Evolutionary conservation across 2,113 vertebrate genomes (phyloP), one percentile per base, ranked within the genome.

Genomic region (Toxostoma redivivum): DNA sequence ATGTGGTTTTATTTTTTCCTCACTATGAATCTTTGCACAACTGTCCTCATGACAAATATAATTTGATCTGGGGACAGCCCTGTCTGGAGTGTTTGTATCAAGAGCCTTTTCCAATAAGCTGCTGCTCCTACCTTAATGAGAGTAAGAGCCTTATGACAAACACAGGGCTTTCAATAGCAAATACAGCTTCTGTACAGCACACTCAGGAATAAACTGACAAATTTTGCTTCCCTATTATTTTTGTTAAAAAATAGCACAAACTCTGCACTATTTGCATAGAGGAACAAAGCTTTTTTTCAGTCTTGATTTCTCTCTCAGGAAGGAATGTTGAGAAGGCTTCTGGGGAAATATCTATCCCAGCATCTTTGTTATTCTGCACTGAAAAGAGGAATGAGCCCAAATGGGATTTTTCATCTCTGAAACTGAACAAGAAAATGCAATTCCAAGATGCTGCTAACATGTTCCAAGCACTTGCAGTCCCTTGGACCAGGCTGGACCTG

Each of bases 41-140:
- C 60, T 95, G 50, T 91, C 54, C 40, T 94, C 54, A 56, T 60
- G 93, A 88, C 77, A 97, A 97, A 96, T 94, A 77, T 51, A 12
- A 81, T 94, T 72, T 93, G 79, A 97, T 76, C 18, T 61, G 81
- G 73, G 95, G 94, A 97, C 89, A 97, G 77, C 44, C 83, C 67
- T 93, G 74, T 10, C 76, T 96, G 82, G 95, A 97, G 83, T 71
- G 70, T 37, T 70, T 30, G 65, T 60, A 77, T 62, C 92, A 79
- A 70, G 73, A 93, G 62, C 27, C 85, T 92, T 91, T 92, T 94
- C 82, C 72, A 92, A 83, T 38, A 66, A 96, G 37, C 22, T 88
- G 67, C 65, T 93, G 70, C 72, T 83, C 86, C 60, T 60, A 61
- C 45, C 74, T 92, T 94, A 96, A 84, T 45, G 53, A 89, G 71